phyloP scores from a whole-genome alignment of 2,888 invertebrate genomes.

The Eupithecia subfuscata region DNA sequence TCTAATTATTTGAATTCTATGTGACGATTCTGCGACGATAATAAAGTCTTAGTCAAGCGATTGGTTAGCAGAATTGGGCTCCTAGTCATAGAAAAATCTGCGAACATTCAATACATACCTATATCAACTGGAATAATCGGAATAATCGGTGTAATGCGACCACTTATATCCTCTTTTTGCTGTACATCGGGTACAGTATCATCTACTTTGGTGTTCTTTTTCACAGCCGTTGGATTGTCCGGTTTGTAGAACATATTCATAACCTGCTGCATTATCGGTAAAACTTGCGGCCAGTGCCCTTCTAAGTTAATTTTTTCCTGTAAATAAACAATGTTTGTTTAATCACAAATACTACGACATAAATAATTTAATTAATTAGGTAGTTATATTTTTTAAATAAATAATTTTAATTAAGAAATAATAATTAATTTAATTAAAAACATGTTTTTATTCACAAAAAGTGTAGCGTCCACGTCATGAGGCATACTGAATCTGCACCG shows the following conservation, averaged over 20 bases:
- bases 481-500: too few relatives aligned
- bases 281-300: slow-evolving; percentile 69
- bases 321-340: slow-evolving; percentile 17
- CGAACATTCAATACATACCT: slow-evolving; percentile 44
- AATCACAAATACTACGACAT: not conserved
- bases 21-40: too few relatives aligned
- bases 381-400: too few relatives aligned
- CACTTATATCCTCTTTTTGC: slow-evolving; percentile 39
- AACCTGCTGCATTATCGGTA: slow-evolving; percentile 67
- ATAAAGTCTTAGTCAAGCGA: too few relatives aligned
- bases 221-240: not conserved
- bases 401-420: too few relatives aligned
- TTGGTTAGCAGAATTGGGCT: too few relatives aligned
- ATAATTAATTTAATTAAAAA: too few relatives aligned
- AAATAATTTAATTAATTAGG: too few relatives aligned
- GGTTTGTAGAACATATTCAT: slow-evolving; percentile 30
- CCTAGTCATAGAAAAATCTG: too few relatives aligned
- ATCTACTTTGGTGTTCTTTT: not conserved
- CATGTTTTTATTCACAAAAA: too few relatives aligned
- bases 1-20: too few relatives aligned
- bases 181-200: not conserved
- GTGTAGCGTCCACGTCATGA: too few relatives aligned
- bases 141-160: slow-evolving; percentile 50
- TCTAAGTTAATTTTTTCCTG: slow-evolving; percentile 68
- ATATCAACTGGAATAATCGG: slow-evolving; percentile 44